Base-by-base conservation (phyloP, 2,797 vertebrate genomes). In the Halcyon badia region DNA sequence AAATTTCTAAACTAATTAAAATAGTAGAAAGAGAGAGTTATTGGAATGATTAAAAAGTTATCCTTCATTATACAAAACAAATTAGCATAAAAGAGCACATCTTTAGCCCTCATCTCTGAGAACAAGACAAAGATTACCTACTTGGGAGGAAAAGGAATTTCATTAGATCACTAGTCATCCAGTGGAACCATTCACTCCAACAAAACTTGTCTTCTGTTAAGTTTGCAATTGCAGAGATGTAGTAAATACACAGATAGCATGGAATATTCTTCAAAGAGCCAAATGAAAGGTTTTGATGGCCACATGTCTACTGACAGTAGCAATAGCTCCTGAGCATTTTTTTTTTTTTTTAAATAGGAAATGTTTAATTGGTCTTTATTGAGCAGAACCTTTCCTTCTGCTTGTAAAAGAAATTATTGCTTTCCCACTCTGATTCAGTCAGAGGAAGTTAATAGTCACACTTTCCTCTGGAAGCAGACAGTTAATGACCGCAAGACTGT, bases 281-380 rank as follows among this genome's bases (percentile, higher is more conserved):
- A 85, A 73, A 85, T 31, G 33, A 87, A 81, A 68, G 21, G 19
- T 76, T 60, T 79, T 83, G 54, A 89, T 39, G 13, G 28, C 42
- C 60, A 85, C 31, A 17, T 8, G 20, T 39, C 48, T 71, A 70
- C 58, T 88, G 89, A 90, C 44, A 71, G 52, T 69, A 60, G 71
- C 89, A 83, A 78, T 10, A 8, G 37, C 42, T 98, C 84, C 80
- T 65, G 58, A 95, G 87, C 49, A 87, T 51, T 51, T 28, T 94
- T 91, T 62, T 51, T 28, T 94, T 91, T 62, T 86, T 75, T 96
- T 95, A 96, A 93, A 97, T 93, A 95, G 95, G 92, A 97, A 96
- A 95, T 95, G 91, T 96, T 96, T 98, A 98, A 98, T 97, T 98
- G 96, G 82, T 97, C 94, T 98, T 98, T 97, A 98, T 96, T 96